phyloP scores from a whole-genome alignment of 2,797 vertebrate genomes.

The Pelochelys cantorii region DNA sequence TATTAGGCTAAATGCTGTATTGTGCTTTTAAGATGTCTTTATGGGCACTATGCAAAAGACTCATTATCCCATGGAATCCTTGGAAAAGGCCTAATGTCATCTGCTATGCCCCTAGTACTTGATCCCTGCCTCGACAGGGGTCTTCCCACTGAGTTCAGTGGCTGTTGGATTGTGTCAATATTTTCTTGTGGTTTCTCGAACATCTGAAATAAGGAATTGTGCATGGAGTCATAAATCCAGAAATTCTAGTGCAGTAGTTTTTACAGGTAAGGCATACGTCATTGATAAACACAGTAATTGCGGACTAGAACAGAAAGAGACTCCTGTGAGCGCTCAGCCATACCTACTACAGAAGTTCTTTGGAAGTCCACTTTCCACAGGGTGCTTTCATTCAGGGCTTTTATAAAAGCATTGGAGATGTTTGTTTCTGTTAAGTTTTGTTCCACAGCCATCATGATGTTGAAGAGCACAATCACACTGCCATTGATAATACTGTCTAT shows the following conservation, averaged over 20 bases:
- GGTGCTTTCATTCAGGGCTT: not conserved
- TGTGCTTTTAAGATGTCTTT: not conserved
- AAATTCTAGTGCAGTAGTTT: not conserved
- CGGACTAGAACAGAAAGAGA: not conserved
- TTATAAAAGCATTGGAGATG: not conserved
- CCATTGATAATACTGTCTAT: not conserved
- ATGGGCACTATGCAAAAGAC: not conserved
- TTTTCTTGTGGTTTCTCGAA: not conserved
- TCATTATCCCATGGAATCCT: not conserved
- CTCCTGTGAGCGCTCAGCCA: not conserved
- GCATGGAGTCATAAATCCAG: not conserved
- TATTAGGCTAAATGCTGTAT: not conserved
- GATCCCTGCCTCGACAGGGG: not conserved
- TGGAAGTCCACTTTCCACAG: not conserved
- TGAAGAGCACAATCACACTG: slow-evolving; percentile 14
- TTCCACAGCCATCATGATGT: not conserved
- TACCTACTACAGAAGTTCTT: not conserved
- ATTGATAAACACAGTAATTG: not conserved
- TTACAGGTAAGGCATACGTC: not conserved
- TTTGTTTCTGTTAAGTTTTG: not conserved
- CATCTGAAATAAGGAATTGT: not conserved
- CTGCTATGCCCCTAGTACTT: not conserved
- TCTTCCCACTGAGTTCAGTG: not conserved
- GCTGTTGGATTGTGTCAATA: not conserved
- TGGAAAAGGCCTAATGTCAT: not conserved